These are phyloP conservation scores for Larimichthys crocea DNA, from an alignment of 2,113 vertebrate species.

Conservation along the genomic window DNA sequence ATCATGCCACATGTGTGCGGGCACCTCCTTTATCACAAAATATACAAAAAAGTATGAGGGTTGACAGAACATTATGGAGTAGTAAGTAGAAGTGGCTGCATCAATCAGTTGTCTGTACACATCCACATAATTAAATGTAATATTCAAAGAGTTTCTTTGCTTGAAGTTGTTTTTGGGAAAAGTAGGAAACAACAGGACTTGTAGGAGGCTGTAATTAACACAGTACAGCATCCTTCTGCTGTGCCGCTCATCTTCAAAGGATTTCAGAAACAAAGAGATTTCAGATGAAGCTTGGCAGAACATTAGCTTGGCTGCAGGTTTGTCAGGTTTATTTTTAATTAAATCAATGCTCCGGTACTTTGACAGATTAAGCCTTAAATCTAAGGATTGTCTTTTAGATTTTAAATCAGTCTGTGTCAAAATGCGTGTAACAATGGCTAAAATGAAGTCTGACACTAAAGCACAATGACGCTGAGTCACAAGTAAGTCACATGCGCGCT, in stretches of 20 bases:
- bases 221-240: not conserved
- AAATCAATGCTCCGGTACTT: not conserved
- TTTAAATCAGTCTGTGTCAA: not conserved
- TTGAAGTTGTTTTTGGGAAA: conserved; percentile 1
- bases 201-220: conserved; percentile 19
- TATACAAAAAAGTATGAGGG: too few species aligned
- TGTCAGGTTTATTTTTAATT: conserved; percentile 11
- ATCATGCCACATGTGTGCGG: not conserved
- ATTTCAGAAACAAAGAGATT: conserved; percentile 6
- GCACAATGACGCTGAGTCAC: not conserved
- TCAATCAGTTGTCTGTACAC: not conserved
- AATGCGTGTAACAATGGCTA: not conserved
- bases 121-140: not conserved
- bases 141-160: not conserved
- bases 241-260: conserved; percentile 20
- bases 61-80: too few species aligned
- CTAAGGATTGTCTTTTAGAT: not conserved
- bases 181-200: conserved; percentile 10
- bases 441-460: conserved; percentile 1
- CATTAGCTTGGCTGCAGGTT: conserved; percentile 1
- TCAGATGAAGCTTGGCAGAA: conserved; percentile 7
- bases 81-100: not conserved
- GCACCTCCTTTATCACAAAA: not conserved
- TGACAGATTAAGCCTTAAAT: not conserved
- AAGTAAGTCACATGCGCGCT: not conserved